Conservation (phyloP, 2,797 vertebrate genomes). For the Xiphophorus birchmanni region DNA sequence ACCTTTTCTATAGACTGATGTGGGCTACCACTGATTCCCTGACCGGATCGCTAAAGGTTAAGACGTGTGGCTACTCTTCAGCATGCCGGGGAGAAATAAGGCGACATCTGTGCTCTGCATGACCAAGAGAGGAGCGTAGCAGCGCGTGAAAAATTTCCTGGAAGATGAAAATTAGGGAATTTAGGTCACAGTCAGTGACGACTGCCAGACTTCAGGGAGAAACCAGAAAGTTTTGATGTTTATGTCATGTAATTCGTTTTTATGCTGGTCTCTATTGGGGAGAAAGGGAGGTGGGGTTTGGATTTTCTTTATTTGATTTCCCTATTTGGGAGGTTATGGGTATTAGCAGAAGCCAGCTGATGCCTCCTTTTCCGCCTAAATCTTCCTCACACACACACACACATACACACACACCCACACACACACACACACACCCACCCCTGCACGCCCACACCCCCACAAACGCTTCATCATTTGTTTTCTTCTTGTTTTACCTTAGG, state of each 20-base stretch:
- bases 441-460: background rate
- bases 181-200: conserved; percentile 69
- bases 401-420: background rate
- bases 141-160: conserved; percentile 53
- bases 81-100: conserved; percentile 29
- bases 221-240: conserved; percentile 64
- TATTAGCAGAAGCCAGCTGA: conserved; percentile 72
- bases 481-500: background rate
- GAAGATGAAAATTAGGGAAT: conserved; percentile 64
- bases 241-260: conserved; percentile 62
- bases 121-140: conserved; percentile 32
- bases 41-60: conserved; percentile 73
- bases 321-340: conserved; percentile 57
- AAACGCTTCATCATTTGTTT: conserved; percentile 2
- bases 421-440: background rate
- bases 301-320: conserved; percentile 47
- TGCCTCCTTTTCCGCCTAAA: conserved; percentile 40
- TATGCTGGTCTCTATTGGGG: conserved; percentile 45
- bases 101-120: conserved; percentile 46
- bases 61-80: conserved; percentile 50
- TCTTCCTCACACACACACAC: background rate
- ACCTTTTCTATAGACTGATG: conserved; percentile 75
- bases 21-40: conserved; percentile 57
- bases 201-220: conserved; percentile 68
- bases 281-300: conserved; percentile 19